These are phyloP conservation scores for Clusia tigrina DNA, from an alignment of 2,888 invertebrate genomes.

Conservation along the genomic window DNA sequence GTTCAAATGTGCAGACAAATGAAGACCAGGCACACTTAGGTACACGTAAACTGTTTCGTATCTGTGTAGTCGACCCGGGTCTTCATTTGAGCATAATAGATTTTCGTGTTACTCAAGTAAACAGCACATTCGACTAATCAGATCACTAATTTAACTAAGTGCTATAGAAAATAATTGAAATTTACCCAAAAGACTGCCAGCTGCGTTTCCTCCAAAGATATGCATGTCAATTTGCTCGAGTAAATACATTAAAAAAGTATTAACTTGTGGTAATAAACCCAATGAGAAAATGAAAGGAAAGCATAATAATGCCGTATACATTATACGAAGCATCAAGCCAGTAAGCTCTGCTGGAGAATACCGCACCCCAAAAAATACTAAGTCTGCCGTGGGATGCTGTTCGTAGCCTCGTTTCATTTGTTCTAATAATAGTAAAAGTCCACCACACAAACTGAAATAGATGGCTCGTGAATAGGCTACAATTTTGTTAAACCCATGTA, in stretches of 20 bases:
- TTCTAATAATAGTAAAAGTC: constrained; percentile 65
- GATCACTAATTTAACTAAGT: neutral
- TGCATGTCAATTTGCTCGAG: constrained; percentile 95
- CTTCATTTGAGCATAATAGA: too few species aligned
- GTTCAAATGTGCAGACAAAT: too few species aligned
- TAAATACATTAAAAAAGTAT: constrained; percentile 96
- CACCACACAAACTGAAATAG: constrained; percentile 87
- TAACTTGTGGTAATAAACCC: constrained; percentile 96
- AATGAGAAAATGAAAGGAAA: constrained; percentile 95
- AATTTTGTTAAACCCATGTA: constrained; percentile 95
- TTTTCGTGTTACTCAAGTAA: neutral
- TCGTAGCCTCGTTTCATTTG: constrained; percentile 49
- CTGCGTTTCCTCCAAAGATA: constrained; percentile 87
- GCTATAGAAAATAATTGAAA: constrained; percentile 1
- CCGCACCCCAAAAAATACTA: constrained; percentile 54
- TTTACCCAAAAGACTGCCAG: constrained; percentile 79
- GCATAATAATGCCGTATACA: constrained; percentile 82
- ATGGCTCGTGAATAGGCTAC: constrained; percentile 93
- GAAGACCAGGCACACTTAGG: too few species aligned
- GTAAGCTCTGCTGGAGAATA: constrained; percentile 71
- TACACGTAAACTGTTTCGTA: too few species aligned
- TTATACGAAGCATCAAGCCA: constrained; percentile 73
- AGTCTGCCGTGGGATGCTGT: constrained; percentile 28
- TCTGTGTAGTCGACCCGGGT: too few species aligned
- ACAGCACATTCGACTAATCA: neutral